phyloP scores from a whole-genome alignment of 1,140 invertebrate species.

The Caenorhabditis briggsae region DNA sequence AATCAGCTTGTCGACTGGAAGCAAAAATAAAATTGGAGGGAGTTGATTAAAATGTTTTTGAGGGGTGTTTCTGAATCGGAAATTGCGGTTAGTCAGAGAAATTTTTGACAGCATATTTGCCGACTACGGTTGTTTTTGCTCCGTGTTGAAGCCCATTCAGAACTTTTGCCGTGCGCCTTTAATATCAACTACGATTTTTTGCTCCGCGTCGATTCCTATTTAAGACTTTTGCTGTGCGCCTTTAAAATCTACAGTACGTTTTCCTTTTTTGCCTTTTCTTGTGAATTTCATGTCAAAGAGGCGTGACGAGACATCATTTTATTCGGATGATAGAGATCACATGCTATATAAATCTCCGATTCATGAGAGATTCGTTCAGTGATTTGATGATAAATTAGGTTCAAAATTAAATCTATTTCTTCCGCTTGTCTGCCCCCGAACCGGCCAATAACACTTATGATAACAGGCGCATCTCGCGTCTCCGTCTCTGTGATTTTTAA shows the following conservation, averaged over 20 bases:
- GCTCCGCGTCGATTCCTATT: neutral
- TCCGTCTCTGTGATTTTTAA: neutral
- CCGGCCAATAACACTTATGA: constrained; percentile 13
- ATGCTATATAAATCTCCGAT: neutral
- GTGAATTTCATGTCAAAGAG: neutral
- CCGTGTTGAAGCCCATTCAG: neutral
- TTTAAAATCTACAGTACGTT: neutral
- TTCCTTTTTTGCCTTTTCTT: neutral
- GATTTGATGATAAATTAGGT: neutral
- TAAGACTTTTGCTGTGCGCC: neutral
- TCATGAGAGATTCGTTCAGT: neutral
- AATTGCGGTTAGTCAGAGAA: neutral
- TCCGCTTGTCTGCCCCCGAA: neutral
- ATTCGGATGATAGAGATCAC: no score
- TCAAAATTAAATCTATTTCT: constrained; percentile 10
- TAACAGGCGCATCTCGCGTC: constrained; percentile 38
- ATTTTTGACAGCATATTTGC: neutral
- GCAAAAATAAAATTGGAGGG: neutral
- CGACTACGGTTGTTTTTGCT: neutral
- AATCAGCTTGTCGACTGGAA: neutral
- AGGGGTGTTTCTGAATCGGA: neutral
- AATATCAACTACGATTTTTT: neutral
- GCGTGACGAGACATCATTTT: neutral
- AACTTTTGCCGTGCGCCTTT: neutral
- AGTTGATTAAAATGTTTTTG: neutral